Percentiles rank a stretch among this genome's conserved stretches.
Evolutionary conservation across 2,113 vertebrate genomes (phyloP).

Genomic region (Microcebus lehilahytsara): DNA sequence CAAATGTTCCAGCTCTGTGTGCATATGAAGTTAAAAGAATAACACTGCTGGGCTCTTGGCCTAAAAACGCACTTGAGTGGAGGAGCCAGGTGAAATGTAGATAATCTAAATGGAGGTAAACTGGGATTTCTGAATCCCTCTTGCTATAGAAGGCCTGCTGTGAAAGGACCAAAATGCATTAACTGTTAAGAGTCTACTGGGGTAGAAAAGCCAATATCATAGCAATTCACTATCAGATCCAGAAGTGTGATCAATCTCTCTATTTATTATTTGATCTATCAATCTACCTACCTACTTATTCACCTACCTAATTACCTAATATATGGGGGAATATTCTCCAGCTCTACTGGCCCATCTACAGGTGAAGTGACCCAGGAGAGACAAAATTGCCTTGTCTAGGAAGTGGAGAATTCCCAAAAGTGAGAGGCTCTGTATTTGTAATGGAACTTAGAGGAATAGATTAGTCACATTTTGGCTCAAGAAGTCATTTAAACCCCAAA

Average conservation of each 20-base stretch:
- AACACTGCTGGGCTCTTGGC: constrained; percentile 47
- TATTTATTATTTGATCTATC: background rate
- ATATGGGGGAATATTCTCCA: background rate
- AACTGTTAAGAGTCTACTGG: background rate
- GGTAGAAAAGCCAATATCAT: background rate
- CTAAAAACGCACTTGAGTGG: constrained; percentile 47
- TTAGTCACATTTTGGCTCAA: background rate
- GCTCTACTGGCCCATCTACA: background rate
- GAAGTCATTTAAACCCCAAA: background rate
- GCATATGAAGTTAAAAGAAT: constrained; percentile 62
- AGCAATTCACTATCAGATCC: background rate
- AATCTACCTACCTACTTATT: background rate
- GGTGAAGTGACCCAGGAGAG: background rate
- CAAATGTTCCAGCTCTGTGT: constrained; percentile 55
- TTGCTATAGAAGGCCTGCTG: background rate
- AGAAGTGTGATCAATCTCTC: background rate
- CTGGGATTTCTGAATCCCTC: constrained; percentile 14
- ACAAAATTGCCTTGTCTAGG: background rate
- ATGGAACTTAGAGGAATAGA: background rate
- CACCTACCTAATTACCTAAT: background rate
- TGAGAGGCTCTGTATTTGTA: background rate
- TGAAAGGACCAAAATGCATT: constrained; percentile 20
- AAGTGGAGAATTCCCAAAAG: background rate
- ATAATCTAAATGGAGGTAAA: constrained; percentile 39
- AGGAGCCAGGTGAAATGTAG: constrained; percentile 43